Base-by-base conservation (phyloP, 2,113 vertebrate genomes). In the Monarcha castaneiventris region DNA sequence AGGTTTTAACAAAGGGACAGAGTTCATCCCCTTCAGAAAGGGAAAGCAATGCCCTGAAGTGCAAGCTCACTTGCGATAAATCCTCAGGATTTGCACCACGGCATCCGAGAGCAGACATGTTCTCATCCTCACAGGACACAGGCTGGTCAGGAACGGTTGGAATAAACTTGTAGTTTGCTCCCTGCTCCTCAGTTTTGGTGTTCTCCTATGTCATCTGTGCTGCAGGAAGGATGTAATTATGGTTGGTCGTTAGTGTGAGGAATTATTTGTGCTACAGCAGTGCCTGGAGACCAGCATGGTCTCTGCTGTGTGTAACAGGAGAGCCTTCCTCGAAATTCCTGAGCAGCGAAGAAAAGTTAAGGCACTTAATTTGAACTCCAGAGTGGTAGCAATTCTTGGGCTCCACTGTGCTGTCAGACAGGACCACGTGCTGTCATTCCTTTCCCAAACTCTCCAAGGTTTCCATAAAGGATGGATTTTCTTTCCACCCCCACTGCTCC, bases 171-270 rank as follows among this genome's bases (percentile, higher is more conserved):
- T 66, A 78, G 44, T 67, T 48, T 62, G 81, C 67, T 94, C 67
- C 63, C 64, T 75, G 72, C 83, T 95, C 79, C 64, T 94, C 55
- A 4, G 27, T 78, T 84, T 59, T 77, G 72, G 33, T 93, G 29
- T 84, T 77, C 85, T 94, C 69, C 20, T 41, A 51, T 95, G 93
- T 90, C 85, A 93, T 56, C 79, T 49, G 32, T 59, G 9, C 79
- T 84, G 59, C 92, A 93, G 95, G 94, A 96, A 96, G 93, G 95
- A 90, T 90, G 87, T 94, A 93, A 93, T 95, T 93, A 86, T 68
- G 88, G 87, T 61, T 61, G 82, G 61, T 96, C 9, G 3, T 94
- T 92, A 88, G 79, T 39, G 90, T 81, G 75, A 49, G 16, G 93
- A 88, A 80, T 94, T 90, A 91, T 90, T 91, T 94, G 93, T 64